Evolutionary conservation across 2,888 invertebrate genomes (phyloP).

Genomic region (Drosophila mulleri): DNA sequence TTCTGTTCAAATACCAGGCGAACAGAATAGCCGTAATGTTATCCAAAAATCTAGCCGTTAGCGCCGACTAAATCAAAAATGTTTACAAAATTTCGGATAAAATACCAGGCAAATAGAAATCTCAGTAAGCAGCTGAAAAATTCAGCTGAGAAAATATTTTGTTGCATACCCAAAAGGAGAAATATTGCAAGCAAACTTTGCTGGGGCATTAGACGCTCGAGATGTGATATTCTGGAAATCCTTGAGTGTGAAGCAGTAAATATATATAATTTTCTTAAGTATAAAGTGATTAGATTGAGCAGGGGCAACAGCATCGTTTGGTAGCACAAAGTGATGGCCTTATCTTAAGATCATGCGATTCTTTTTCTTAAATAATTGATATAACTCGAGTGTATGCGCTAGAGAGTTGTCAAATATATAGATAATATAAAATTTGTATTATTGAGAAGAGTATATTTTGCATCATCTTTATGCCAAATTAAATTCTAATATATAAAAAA

Average conservation of each 20-base stretch:
- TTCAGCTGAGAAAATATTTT: neutral
- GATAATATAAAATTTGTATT: too few relatives aligned
- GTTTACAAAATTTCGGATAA: neutral
- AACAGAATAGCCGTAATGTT: too few relatives aligned
- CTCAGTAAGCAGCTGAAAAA: neutral
- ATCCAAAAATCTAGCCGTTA: too few relatives aligned
- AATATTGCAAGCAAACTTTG: neutral
- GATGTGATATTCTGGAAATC: neutral
- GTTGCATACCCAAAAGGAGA: conserved; percentile 5
- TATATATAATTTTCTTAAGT: too few relatives aligned
- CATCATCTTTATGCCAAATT: neutral
- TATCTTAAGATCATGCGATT: too few relatives aligned
- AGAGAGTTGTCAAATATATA: too few relatives aligned
- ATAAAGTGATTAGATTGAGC: neutral
- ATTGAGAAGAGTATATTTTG: neutral
- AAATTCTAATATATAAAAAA: neutral
- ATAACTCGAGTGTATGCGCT: too few relatives aligned
- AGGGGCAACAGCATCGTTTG: neutral
- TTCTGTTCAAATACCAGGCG: too few relatives aligned
- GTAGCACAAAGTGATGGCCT: too few relatives aligned
- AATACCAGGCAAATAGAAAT: neutral
- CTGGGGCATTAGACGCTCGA: neutral
- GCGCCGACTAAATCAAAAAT: neutral
- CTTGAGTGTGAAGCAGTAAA: too few relatives aligned
- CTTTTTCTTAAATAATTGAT: too few relatives aligned